phyloP scores from a whole-genome alignment of 2,888 invertebrate genomes.

The Panopea generosa region DNA sequence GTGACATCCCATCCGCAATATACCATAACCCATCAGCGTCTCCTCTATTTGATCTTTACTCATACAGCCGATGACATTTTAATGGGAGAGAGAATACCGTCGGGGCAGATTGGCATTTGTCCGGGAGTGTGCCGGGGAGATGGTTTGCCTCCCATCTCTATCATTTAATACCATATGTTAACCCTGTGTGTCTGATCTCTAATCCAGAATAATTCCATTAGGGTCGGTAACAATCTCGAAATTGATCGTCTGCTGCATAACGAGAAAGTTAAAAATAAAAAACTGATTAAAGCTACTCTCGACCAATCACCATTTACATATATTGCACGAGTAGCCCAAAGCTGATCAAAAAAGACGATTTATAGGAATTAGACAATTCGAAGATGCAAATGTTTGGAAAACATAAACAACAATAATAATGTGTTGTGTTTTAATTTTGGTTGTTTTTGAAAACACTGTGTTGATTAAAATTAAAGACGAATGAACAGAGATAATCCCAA shows the following conservation, averaged over 20 bases:
- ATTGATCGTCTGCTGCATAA: conserved; percentile 12
- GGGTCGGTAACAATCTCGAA: conserved; percentile 1
- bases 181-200: conserved; percentile 5
- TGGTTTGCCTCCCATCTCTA: conserved; percentile 7
- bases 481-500: too few relatives aligned
- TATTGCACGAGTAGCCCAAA: too few relatives aligned
- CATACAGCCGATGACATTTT: conserved; percentile 7
- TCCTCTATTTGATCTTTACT: neutral
- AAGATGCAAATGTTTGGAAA: too few relatives aligned
- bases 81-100: conserved; percentile 14
- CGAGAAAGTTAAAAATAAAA: neutral
- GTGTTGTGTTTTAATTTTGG: too few relatives aligned
- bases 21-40: neutral
- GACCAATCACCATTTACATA: too few relatives aligned
- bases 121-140: conserved; percentile 1
- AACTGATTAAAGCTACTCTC: too few relatives aligned
- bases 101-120: conserved; percentile 17
- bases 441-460: too few relatives aligned
- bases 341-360: too few relatives aligned
- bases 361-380: too few relatives aligned
- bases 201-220: conserved; percentile 18
- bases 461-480: too few relatives aligned
- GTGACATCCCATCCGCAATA: too few relatives aligned
- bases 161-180: conserved; percentile 20
- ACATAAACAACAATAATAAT: too few relatives aligned